A percentile compares a stretch with the other conserved stretches of the same genome.
Conservation (phyloP, 2,888 invertebrate genomes). For the Athalia rosae region DNA sequence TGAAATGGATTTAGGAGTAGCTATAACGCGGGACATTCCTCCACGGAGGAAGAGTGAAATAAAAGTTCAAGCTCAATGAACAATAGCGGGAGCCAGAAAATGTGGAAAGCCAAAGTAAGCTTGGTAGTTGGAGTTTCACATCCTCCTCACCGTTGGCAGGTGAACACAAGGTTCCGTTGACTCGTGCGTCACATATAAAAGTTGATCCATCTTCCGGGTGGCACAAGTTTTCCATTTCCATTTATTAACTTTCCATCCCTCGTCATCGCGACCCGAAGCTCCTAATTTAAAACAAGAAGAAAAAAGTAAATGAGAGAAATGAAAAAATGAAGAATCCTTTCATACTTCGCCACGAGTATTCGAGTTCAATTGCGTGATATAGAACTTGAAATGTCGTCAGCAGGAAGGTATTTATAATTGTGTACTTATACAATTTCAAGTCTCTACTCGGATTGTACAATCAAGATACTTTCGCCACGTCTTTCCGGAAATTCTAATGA, state of each 20-base stretch:
- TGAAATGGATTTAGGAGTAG: not conserved
- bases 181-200: not conserved
- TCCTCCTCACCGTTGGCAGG: not conserved
- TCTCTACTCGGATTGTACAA: not conserved
- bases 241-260: not conserved
- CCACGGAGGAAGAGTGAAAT: constrained; percentile 44
- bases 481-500: not conserved
- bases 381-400: no score
- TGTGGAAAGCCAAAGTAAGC: not conserved
- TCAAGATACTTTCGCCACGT: not conserved
- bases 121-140: not conserved
- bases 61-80: constrained; percentile 7
- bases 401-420: no score
- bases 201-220: constrained; percentile 12
- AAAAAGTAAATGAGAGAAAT: no score
- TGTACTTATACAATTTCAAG: no score
- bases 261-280: not conserved
- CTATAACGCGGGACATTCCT: constrained; percentile 32
- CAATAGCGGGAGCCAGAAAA: not conserved
- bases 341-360: no score
- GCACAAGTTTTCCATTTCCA: constrained; percentile 1
- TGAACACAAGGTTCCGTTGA: constrained; percentile 22
- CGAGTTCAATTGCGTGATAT: no score
- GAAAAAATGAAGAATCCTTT: no score
- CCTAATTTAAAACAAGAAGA: not conserved